A percentile compares a stretch with the other conserved stretches of the same genome.
These are phyloP conservation scores for Microtus richardsoni DNA, from an alignment of 2,113 vertebrate genomes.

Conservation along the genomic window DNA sequence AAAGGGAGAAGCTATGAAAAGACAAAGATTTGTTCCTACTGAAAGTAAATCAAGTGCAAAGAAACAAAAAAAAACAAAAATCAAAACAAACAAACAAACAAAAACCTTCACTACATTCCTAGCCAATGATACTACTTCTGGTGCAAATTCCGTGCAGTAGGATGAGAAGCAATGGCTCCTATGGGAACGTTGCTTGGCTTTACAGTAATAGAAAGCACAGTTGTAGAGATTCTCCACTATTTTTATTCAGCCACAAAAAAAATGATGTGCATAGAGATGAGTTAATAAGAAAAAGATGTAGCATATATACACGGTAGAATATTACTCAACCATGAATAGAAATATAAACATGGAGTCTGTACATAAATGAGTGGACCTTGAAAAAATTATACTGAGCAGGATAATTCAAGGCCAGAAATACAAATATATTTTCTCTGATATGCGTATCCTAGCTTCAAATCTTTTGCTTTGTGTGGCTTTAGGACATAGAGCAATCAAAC, in stretches of 20 bases:
- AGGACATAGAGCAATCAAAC: neutral
- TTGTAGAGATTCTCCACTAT: neutral
- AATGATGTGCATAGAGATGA: neutral
- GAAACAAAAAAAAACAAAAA: rapidly evolving
- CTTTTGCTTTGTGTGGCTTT: neutral
- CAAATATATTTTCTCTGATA: neutral
- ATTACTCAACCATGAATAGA: neutral
- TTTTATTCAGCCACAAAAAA: neutral
- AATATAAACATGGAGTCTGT: neutral
- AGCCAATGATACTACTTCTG: too few species aligned
- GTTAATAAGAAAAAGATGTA: neutral
- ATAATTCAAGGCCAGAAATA: neutral
- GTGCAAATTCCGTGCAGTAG: neutral
- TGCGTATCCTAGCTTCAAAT: neutral
- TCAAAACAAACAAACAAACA: neutral
- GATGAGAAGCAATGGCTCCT: neutral
- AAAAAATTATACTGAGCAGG: neutral
- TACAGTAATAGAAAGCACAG: neutral
- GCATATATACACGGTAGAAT: neutral
- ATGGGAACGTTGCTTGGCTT: neutral
- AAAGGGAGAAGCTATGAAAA: neutral
- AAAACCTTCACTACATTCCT: neutral
- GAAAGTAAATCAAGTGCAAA: neutral
- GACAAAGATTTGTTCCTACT: neutral
- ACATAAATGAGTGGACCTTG: neutral